phyloP scores from a whole-genome alignment of 2,888 invertebrate genomes.

The Pycnomerus fuliginosus region DNA sequence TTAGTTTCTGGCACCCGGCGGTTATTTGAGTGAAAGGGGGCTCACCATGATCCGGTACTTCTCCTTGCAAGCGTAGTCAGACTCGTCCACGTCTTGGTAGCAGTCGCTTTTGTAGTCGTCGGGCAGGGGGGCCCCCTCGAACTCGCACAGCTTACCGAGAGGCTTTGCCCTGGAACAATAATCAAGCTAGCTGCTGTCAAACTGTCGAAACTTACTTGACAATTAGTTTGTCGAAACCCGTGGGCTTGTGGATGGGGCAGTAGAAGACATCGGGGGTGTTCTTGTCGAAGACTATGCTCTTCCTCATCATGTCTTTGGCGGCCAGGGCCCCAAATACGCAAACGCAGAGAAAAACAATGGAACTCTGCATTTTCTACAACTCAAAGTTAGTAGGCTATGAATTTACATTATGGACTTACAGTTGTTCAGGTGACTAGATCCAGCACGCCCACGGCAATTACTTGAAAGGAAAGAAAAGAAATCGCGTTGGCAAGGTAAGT shows the following conservation, averaged over 20 bases:
- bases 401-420: too few species aligned
- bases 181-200: too few species aligned
- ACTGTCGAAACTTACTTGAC: slow-evolving; percentile 65
- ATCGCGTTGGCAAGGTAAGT: too few species aligned
- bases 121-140: slow-evolving; percentile 68
- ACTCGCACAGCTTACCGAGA: slow-evolving; percentile 71
- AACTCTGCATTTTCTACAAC: slow-evolving; percentile 9
- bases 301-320: slow-evolving; percentile 72
- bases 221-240: slow-evolving; percentile 70
- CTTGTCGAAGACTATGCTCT: slow-evolving; percentile 76
- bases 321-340: slow-evolving; percentile 27
- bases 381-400: too few species aligned
- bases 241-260: slow-evolving; percentile 76
- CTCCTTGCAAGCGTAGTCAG: slow-evolving; percentile 77
- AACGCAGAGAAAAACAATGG: slow-evolving; percentile 7
- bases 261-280: slow-evolving; percentile 79
- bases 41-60: slow-evolving; percentile 78
- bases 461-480: neutral
- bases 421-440: slow-evolving; percentile 8
- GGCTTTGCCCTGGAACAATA: slow-evolving; percentile 65
- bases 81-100: slow-evolving; percentile 77
- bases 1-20: neutral
- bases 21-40: slow-evolving; percentile 3
- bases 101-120: slow-evolving; percentile 76
- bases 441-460: slow-evolving; percentile 1